Base-by-base conservation (phyloP, 2,113 vertebrate species). In the Actenoides lindsayi region DNA sequence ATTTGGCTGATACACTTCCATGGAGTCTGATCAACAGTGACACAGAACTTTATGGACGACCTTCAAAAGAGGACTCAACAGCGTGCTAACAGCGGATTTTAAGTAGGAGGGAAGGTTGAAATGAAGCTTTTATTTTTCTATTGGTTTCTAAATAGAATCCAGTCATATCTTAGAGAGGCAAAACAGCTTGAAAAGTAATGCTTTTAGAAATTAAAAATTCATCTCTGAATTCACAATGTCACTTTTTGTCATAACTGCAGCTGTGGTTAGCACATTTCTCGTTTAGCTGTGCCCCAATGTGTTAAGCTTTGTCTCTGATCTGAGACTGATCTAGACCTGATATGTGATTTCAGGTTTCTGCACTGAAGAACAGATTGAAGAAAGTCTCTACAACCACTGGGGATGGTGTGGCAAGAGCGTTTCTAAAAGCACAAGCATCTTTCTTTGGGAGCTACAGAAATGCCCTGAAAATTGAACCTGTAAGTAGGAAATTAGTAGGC, bases 381-480 rank as follows among this genome's bases (percentile, higher is more conserved):
- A 99, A 99, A 94, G 99, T 99, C 85, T 99, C 99, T 33, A 99
- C 99, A 24, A 99, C 99, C 12, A 99, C 99, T 2, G 99, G 99
- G 4, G 99, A 99, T 33, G 99, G 99, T 1, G 99, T 99, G 78
- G 99, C 99, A 31, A 98, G 98, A 96, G 99, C 99, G 0, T 99
- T 99, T 98, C 98, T 99, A 41, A 99, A 99, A 97, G 99, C 99
- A 83, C 99, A 99, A 94, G 99, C 98, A 0, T 98, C 99, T 83
- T 98, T 99, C 91, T 99, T 99, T 7, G 99, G 99, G 87, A 99
- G 99, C 98, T 99, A 99, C 98, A 98, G 99, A 75, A 98, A 98
- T 1, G 99, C 99, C 42, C 97, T 99, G 94, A 99, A 99, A 96
- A 99, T 99, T 33, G 99, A 99, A 96, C 98, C 98, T 63, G 99